phyloP scores from a whole-genome alignment of 1,140 invertebrate species.

The Muscidifurax raptorellus region DNA sequence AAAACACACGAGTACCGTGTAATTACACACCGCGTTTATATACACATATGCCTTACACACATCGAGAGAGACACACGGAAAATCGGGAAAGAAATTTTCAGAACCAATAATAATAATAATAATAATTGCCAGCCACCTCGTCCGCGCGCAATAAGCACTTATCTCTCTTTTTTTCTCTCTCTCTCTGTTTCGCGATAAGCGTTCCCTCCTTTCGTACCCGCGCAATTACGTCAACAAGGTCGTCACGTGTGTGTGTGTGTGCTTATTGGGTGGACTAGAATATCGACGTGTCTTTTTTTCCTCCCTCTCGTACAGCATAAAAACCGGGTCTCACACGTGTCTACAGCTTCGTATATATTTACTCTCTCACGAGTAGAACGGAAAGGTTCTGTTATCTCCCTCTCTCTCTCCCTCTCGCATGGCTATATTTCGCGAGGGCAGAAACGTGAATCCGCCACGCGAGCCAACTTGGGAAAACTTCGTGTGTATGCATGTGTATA shows the following conservation, averaged over 20 bases:
- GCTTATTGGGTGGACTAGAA: neutral
- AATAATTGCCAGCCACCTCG: conserved; percentile 21
- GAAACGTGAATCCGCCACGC: conserved; percentile 41
- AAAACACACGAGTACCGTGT: neutral
- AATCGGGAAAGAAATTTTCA: conserved; percentile 2
- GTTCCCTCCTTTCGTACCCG: neutral
- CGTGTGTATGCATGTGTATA: neutral
- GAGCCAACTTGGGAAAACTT: conserved; percentile 52
- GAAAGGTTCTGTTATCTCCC: neutral
- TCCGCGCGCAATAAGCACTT: neutral
- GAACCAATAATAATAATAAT: conserved; percentile 12
- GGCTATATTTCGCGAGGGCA: conserved; percentile 35
- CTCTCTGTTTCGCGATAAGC: conserved; percentile 13
- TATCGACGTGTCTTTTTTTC: conserved; percentile 22
- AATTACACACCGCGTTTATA: neutral
- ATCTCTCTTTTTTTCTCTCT: conserved; percentile 30
- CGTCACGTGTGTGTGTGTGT: neutral
- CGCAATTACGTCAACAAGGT: conserved; percentile 33
- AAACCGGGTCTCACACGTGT: conserved; percentile 28
- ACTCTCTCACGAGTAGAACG: neutral
- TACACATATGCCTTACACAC: neutral
- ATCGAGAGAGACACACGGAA: neutral
- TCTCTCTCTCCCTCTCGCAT: neutral
- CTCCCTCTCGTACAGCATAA: neutral
- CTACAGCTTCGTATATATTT: neutral